Conservation (phyloP, 2,888 invertebrate genomes). For the Choristoneura rosaceana region DNA sequence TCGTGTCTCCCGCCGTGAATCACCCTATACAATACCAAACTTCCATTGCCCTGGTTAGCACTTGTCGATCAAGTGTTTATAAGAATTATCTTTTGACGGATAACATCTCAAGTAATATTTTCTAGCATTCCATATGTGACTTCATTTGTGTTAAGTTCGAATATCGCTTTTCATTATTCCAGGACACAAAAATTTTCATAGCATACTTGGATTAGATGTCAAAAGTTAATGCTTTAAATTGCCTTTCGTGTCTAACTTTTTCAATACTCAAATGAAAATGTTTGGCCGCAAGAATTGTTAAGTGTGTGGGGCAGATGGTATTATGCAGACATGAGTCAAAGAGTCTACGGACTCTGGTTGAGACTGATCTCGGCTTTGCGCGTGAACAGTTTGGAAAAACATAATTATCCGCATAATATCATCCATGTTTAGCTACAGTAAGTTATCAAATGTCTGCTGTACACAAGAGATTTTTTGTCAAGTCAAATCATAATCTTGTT, state of each 20-base stretch:
- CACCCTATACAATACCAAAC: background rate
- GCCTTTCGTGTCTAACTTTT: background rate
- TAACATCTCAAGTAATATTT: background rate
- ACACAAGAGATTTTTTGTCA: background rate
- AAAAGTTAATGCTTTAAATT: background rate
- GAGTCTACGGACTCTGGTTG: background rate
- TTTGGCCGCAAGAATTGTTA: background rate
- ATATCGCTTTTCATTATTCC: too few relatives aligned
- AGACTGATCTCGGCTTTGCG: background rate
- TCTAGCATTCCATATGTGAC: too few relatives aligned
- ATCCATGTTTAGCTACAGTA: conserved; percentile 13
- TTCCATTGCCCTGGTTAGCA: background rate
- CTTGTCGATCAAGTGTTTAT: background rate
- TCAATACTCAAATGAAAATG: background rate
- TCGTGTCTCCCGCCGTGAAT: too few relatives aligned
- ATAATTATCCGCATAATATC: conserved; percentile 7
- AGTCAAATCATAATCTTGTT: background rate
- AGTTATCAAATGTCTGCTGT: conserved; percentile 17
- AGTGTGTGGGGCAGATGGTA: conserved; percentile 6
- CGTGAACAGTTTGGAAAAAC: background rate
- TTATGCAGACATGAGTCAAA: background rate
- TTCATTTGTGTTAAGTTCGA: too few relatives aligned
- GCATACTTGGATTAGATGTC: background rate
- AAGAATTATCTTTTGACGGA: background rate
- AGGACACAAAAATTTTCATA: too few relatives aligned